Percentiles rank a stretch among this genome's conserved stretches.
Conservation (phyloP, 2,113 vertebrate genomes). For the Macheiramphus alcinus region DNA sequence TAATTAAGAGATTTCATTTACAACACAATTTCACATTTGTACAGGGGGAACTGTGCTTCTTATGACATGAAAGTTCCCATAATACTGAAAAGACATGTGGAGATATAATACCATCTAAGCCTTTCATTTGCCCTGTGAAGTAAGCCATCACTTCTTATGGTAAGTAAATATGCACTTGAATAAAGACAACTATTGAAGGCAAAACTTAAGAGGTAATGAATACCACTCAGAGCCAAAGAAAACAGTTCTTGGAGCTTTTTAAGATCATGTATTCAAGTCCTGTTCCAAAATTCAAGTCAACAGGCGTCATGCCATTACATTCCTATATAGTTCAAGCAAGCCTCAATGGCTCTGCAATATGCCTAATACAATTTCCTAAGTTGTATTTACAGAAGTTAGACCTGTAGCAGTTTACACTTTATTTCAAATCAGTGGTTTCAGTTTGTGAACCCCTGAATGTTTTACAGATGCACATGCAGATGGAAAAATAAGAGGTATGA, state of each 20-base stretch:
- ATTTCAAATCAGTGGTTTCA: background rate
- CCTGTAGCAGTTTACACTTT: background rate
- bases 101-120: background rate
- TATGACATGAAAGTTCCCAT: background rate
- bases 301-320: background rate
- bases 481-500: background rate
- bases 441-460: background rate
- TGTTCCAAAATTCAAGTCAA: background rate
- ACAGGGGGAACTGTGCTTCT: background rate
- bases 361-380: background rate
- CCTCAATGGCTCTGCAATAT: background rate
- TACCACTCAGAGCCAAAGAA: background rate
- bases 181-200: background rate
- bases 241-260: background rate
- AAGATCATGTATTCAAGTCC: background rate
- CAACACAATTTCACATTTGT: background rate
- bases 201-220: background rate
- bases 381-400: background rate
- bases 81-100: background rate
- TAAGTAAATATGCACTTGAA: background rate
- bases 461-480: background rate
- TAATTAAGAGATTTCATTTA: slow-evolving; percentile 52
- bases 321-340: background rate
- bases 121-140: background rate
- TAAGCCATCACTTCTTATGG: background rate